Evolutionary conservation across 2,113 vertebrate genomes (phyloP), one percentile per base, ranked within the genome.

Genomic region (Proterorhinus semilunaris): DNA sequence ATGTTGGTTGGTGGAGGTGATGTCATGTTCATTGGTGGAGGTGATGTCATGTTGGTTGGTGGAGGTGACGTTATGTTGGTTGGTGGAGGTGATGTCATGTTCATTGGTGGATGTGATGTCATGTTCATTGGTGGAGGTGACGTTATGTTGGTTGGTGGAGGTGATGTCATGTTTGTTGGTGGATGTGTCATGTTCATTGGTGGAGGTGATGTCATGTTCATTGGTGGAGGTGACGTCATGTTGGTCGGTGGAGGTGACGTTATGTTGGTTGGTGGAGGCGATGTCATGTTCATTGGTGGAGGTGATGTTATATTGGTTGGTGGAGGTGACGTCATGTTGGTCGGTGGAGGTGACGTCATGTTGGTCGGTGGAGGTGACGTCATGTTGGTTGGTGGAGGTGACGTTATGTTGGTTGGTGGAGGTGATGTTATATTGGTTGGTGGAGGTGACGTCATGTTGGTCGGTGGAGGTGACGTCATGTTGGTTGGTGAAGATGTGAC

Each of bases 1-100:
- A 36, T 57, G 54, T 36, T 36, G 54, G 54, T 57, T 57, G 54
- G 10, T 10, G 54, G 54, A 57, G 54, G 54, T 57, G 54, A 57
- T 0, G 54, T 57, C 54, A 36, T 11, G 17, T 57, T 55, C 10
- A 21, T 36, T 57, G 17, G 5, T 27, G 54, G 10, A 55, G 17
- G 21, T 57, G 54, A 57, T 0, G 54, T 57, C 17, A 12, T 57
- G 54, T 36, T 27, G 17, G 17, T 36, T 57, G 54, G 21, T 11
- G 49, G 49, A 2, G 21, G 21, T 57, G 17, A 57, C 0, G 54
- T 57, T 21, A 36, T 57, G 21, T 57, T 36, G 10, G 10, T 57
- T 36, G 54, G 1, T 13, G 49, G 9, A 17, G 8, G 21, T 36
- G 54, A 57, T 3, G 54, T 57, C 54, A 36, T 36, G 54, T 57